Evolutionary conservation across 2,888 invertebrate species (phyloP).

Genomic region (Keiferia lycopersicella): DNA sequence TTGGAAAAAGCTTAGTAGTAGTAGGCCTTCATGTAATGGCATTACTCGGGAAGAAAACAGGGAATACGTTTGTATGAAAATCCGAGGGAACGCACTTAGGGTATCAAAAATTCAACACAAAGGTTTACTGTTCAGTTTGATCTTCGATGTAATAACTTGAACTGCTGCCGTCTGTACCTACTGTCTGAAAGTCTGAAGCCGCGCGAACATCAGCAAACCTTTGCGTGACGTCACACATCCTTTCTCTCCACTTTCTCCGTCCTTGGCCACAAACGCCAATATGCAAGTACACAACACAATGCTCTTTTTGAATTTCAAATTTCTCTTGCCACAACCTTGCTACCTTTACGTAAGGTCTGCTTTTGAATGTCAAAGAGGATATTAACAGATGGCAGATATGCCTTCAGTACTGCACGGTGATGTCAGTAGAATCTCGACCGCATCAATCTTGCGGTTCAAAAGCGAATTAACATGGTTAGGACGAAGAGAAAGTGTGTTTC

Average conservation of each 20-base stretch:
- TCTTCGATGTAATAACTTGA: no score
- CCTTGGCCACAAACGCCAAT: slow-evolving; percentile 63
- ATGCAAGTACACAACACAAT: slow-evolving; percentile 31
- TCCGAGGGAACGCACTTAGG: no score
- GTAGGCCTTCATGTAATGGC: no score
- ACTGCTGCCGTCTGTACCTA: no score
- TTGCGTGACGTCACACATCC: slow-evolving; percentile 62
- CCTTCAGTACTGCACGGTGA: slow-evolving; percentile 25
- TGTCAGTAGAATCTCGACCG: slow-evolving; percentile 39
- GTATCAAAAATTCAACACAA: no score
- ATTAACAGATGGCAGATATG: slow-evolving; percentile 16
- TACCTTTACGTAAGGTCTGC: not conserved
- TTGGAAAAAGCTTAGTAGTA: no score
- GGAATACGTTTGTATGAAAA: no score
- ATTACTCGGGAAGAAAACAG: no score
- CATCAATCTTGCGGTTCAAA: slow-evolving; percentile 34
- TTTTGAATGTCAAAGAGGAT: slow-evolving; percentile 8
- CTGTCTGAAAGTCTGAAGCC: not conserved
- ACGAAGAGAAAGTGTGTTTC: slow-evolving; percentile 25
- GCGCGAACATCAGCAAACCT: slow-evolving; percentile 32
- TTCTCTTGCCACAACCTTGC: not conserved
- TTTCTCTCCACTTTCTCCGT: slow-evolving; percentile 76
- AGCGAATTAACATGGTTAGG: slow-evolving; percentile 29
- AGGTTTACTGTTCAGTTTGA: no score
- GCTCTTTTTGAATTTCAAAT: slow-evolving; percentile 19